Evolutionary conservation across 2,888 invertebrate genomes (phyloP), one percentile per base, ranked within the genome.

Genomic region (Saturnia pavonia): DNA sequence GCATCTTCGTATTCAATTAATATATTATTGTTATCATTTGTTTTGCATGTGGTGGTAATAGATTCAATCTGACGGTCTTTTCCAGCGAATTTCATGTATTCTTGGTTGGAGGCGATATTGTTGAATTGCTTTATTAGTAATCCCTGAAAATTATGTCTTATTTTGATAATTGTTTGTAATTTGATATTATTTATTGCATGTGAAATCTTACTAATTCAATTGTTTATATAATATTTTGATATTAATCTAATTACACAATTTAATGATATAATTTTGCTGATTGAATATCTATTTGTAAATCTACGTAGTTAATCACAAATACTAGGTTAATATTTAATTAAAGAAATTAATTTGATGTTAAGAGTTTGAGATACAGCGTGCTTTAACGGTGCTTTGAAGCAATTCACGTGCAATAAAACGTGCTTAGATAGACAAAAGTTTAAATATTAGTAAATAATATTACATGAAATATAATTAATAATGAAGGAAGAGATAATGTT

Each of bases 51-150:
- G 27, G 87, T 91, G 42, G 91, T 90, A 73, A 88, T 82, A 57
- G 89, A 88, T 76, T 85, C 83, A 73, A 80, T 81, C 22, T 80
- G 81, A 72, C 80, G 80, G 67, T 89, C 85, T 76, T 87, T 86
- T 69, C 78, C 82, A 73, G 81, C 85, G 73, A 92, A 92, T 76
- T 84, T 89, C 67, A 81, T 89, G 73, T 91, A 92, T 57, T 91
- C 87, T 80, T 91, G 91, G 76, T 89, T 90, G 48, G 88, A 88
- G 71, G 93, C 93, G 78, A 93, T 93, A 69, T 80, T 83, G 82
- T 92, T 90, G 84, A 93, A 90, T 83, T 92, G 92, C 79, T 91
- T 85, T 88, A 94, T 93, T 85, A 94, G 88, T 83, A 90, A 86
- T 90, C 89, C 92, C 94, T 94, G 93, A 86, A 93, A 92, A 75